Evolutionary conservation across 2,797 vertebrate species (phyloP).

Genomic region (Otolemur crassicaudatus): DNA sequence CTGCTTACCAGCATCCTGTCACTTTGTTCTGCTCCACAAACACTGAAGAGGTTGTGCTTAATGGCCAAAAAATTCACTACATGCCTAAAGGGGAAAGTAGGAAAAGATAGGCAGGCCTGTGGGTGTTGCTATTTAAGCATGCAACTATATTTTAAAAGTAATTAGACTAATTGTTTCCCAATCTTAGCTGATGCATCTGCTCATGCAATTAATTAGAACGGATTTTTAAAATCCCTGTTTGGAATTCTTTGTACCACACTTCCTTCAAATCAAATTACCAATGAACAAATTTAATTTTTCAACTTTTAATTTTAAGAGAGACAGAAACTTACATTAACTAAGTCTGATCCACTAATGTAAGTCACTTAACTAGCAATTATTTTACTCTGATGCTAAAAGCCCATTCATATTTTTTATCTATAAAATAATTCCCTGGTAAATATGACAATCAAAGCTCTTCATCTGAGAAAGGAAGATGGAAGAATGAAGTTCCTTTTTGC

Average conservation of each 20-base stretch:
- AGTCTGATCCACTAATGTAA: conserved; percentile 43
- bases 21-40: conserved; percentile 44
- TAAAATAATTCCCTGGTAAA: conserved; percentile 60
- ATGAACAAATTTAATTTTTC: conserved; percentile 76
- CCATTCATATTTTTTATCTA: conserved; percentile 55
- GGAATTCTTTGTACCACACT: conserved; percentile 69
- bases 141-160: conserved; percentile 74
- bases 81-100: not conserved
- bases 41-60: conserved; percentile 65
- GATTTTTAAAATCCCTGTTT: conserved; percentile 73
- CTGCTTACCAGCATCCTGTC: not conserved
- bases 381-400: conserved; percentile 63
- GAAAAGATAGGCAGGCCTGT: conserved; percentile 59
- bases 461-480: not conserved
- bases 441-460: not conserved
- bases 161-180: conserved; percentile 70
- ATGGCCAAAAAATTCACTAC: conserved; percentile 62
- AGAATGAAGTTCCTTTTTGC: not conserved
- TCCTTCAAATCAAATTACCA: conserved; percentile 67
- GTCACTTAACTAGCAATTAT: conserved; percentile 70
- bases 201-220: conserved; percentile 73
- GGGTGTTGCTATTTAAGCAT: conserved; percentile 64
- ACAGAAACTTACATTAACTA: conserved; percentile 62
- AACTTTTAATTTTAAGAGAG: conserved; percentile 72
- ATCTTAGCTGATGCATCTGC: conserved; percentile 64